Percentiles rank a stretch among this genome's conserved stretches.
Evolutionary conservation across 2,113 vertebrate genomes (phyloP).

Genomic region (Odontophorus gujanensis): DNA sequence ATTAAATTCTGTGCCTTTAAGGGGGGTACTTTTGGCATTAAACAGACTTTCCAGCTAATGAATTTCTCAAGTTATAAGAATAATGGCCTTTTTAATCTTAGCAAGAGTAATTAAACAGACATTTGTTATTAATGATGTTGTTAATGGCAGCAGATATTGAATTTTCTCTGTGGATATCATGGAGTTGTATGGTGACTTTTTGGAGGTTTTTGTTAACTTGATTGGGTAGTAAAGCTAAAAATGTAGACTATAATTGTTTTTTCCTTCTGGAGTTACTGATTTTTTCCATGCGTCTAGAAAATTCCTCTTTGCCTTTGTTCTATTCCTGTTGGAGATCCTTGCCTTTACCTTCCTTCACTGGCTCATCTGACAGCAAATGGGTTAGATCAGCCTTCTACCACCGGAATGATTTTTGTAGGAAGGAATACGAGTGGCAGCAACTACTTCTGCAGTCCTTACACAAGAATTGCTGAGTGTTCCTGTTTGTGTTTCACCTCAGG

Average conservation of each 20-base stretch:
- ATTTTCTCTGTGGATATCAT: slow-evolving; percentile 73
- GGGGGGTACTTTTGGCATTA: slow-evolving; percentile 68
- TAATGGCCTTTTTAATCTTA: slow-evolving; percentile 84
- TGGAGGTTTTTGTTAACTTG: slow-evolving; percentile 64
- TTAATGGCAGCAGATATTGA: slow-evolving; percentile 81
- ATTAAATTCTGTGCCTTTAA: slow-evolving; percentile 76
- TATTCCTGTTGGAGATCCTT: not conserved
- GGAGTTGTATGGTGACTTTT: slow-evolving; percentile 63
- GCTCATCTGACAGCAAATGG: not conserved
- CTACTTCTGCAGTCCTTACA: not conserved
- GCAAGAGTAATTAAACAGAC: slow-evolving; percentile 83
- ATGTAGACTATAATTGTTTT: not conserved
- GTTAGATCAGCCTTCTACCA: not conserved
- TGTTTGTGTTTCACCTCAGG: not conserved
- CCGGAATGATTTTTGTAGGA: not conserved
- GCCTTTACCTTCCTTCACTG: not conserved
- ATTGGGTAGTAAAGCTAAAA: slow-evolving; percentile 58
- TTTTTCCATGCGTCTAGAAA: not conserved
- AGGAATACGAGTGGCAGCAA: too few relatives aligned
- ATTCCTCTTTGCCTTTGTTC: not conserved
- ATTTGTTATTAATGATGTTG: slow-evolving; percentile 85
- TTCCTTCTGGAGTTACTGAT: not conserved
- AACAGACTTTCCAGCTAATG: slow-evolving; percentile 79
- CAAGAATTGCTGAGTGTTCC: fast-evolving
- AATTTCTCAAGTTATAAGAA: slow-evolving; percentile 81